These are phyloP conservation scores for Hypercompe scribonia DNA, from an alignment of 2,888 invertebrate genomes.

Conservation along the genomic window DNA sequence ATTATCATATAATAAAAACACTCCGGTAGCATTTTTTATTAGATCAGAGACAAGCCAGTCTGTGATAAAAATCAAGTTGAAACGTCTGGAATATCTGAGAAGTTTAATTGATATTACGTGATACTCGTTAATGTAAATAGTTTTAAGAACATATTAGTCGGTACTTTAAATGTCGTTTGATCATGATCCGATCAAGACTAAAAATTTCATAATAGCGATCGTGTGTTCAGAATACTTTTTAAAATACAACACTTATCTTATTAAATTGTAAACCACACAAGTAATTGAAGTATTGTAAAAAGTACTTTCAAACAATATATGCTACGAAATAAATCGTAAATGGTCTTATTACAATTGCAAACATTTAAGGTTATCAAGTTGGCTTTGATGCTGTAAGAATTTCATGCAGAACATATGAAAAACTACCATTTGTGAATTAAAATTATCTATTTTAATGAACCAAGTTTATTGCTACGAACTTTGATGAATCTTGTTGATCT, in stretches of 20 bases:
- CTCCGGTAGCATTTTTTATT: background rate
- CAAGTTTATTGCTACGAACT: background rate
- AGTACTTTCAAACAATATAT: no score
- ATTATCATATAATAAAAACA: background rate
- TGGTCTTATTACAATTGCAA: background rate
- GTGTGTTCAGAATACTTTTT: no score
- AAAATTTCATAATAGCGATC: no score
- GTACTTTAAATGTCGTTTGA: no score
- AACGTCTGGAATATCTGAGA: background rate
- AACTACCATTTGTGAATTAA: background rate
- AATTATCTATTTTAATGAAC: no score
- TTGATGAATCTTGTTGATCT: background rate
- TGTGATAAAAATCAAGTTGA: background rate
- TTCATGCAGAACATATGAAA: background rate
- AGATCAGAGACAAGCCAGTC: background rate
- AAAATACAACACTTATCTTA: no score
- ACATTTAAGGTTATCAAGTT: background rate
- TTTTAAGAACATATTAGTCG: no score
- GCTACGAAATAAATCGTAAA: no score
- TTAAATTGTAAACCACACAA: no score
- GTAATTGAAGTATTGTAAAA: no score
- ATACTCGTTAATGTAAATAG: background rate
- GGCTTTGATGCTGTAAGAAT: background rate
- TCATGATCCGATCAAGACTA: no score
- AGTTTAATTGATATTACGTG: background rate